These are phyloP conservation scores for Muscidifurax raptorellus DNA, from an alignment of 1,140 invertebrate species.

Conservation along the genomic window DNA sequence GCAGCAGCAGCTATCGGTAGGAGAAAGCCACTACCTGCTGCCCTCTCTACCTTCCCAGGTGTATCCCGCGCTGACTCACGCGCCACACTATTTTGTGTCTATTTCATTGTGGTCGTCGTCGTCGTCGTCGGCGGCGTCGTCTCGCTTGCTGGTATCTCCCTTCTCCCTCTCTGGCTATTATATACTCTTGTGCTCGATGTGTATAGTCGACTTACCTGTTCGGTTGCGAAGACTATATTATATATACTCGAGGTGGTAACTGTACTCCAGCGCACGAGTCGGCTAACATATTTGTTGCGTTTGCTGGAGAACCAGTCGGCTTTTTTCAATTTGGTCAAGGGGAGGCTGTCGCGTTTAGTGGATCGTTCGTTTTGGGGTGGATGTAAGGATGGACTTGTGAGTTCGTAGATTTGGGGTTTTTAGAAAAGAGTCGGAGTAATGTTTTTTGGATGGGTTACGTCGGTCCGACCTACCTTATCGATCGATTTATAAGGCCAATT, in stretches of 20 bases:
- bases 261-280: background rate
- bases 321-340: background rate
- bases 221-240: background rate
- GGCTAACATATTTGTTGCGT: constrained; percentile 13
- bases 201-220: background rate
- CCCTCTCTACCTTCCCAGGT: background rate
- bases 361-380: background rate
- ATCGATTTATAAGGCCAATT: background rate
- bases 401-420: background rate
- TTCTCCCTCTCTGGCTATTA: constrained; percentile 10
- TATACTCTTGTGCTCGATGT: background rate
- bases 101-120: background rate
- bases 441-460: background rate
- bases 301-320: background rate
- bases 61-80: constrained; percentile 21
- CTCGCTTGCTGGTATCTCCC: constrained; percentile 69
- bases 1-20: background rate
- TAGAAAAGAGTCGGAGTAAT: background rate
- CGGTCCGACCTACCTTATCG: background rate
- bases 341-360: background rate
- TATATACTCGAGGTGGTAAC: background rate
- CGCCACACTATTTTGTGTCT: constrained; percentile 21
- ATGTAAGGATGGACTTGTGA: no score
- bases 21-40: constrained; percentile 3
- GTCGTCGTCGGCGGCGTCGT: background rate